phyloP scores from a whole-genome alignment of 1,140 invertebrate species.

The Agraylea sexmaculata region DNA sequence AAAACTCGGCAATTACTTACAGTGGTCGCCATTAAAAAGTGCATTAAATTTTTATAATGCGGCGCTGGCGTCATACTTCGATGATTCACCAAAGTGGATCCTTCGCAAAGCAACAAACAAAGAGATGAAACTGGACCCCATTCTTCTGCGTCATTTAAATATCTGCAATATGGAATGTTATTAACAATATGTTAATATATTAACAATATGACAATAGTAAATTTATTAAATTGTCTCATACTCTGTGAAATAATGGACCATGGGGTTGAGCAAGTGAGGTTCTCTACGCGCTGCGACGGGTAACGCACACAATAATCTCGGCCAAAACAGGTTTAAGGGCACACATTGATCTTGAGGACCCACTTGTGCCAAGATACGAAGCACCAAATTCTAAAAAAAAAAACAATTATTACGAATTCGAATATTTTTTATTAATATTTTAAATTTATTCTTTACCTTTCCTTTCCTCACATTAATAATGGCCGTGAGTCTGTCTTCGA shows the following conservation, averaged over 20 bases:
- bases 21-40: constrained; percentile 16
- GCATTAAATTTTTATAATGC: constrained; percentile 14
- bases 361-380: constrained; percentile 21
- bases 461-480: constrained; percentile 62
- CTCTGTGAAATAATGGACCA: constrained; percentile 24
- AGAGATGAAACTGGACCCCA: constrained; percentile 20
- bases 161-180: constrained; percentile 11
- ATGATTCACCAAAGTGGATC: constrained; percentile 4
- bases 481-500: constrained; percentile 51
- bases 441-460: constrained; percentile 39
- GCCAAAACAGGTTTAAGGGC: constrained; percentile 25
- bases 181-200: no score
- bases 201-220: no score
- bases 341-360: constrained; percentile 17
- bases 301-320: constrained; percentile 28
- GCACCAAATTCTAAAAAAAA: constrained; percentile 21
- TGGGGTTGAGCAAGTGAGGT: constrained; percentile 21
- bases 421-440: background rate
- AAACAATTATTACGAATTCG: background rate
- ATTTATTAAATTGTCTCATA: no score
- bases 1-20: constrained; percentile 12
- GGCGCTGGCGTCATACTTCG: constrained; percentile 13
- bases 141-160: constrained; percentile 18
- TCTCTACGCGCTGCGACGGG: constrained; percentile 25
- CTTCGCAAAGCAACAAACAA: constrained; percentile 16